Base-by-base conservation (phyloP, 1,140 invertebrate species). In the Trachymyrmex septentrionalis region DNA sequence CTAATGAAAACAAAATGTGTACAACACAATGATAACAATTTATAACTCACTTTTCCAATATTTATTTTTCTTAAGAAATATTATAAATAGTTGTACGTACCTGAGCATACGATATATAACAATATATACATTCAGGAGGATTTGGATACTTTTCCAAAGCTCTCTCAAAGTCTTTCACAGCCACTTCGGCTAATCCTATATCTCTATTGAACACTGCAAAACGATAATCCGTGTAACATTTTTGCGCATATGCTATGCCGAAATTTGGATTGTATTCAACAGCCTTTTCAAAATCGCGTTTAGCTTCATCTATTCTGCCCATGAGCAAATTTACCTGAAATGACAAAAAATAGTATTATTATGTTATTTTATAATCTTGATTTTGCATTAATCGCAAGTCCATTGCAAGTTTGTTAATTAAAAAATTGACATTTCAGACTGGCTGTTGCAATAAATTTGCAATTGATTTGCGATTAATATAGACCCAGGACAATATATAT, bases 171-270 rank as follows among this genome's bases (percentile, higher is more conserved):
- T 96, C 96, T 85, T 96, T 95, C 88, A 98, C 96, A 0, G 97
- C 96, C 89, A 96, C 92, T 91, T 96, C 96, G 78, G 97, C 94
- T 92, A 96, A 94, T 91, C 91, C 92, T 88, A 96, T 93, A 93
- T 97, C 96, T 94, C 96, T 94, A 2, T 93, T 93, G 24, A 95
- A 85, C 44, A 96, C 92, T 4, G 96, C 96, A 92, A 97, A 96
- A 92, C 97, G 96, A 93, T 98, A 99, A 92, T 98, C 97, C 44
- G 97, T 96, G 93, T 98, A 99, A 91, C 97, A 97, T 93, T 98
- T 99, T 93, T 99, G 98, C 61, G 98, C 97, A 92, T 96, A 97
- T 21, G 98, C 97, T 91, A 98, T 97, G 12, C 97, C 97, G 94
- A 98, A 98, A 81, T 97, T 94, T 14, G 98, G 97, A 92, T 98